Conservation (phyloP, 53 echinoderm and acorn worm species). For the Mesocentrotus franciscanus region DNA sequence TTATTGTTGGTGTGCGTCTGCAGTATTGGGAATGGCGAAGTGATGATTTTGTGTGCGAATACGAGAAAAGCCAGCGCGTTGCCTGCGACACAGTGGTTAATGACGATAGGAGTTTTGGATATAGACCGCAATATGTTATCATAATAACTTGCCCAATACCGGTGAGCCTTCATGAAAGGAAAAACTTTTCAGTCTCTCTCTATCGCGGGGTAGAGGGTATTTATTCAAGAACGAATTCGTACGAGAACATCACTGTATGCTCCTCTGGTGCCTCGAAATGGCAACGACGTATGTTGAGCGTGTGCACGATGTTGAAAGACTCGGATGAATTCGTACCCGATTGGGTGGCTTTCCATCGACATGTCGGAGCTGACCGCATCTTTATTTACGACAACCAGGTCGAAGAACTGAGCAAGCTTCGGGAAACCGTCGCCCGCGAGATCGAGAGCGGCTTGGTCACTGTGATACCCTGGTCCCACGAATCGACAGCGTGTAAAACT, state of each 20-base stretch:
- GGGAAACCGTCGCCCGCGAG: slow-evolving; percentile 64
- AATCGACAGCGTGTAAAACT: slow-evolving; percentile 71
- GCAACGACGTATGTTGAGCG: slow-evolving; percentile 68
- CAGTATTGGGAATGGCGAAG: slow-evolving; percentile 54
- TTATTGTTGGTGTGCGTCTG: slow-evolving; percentile 75
- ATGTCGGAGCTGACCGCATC: slow-evolving; percentile 81
- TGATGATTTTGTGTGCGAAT: slow-evolving; percentile 73
- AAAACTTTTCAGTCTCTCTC: slow-evolving; percentile 69
- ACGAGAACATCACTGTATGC: slow-evolving; percentile 79
- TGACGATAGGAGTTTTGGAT: slow-evolving; percentile 85
- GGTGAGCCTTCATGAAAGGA: neutral
- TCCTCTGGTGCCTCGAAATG: slow-evolving; percentile 47
- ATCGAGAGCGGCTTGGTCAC: slow-evolving; percentile 80
- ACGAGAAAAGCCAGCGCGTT: slow-evolving; percentile 58
- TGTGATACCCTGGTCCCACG: slow-evolving; percentile 84
- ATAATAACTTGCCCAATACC: slow-evolving; percentile 82
- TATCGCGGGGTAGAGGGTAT: slow-evolving; percentile 58
- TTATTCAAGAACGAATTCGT: slow-evolving; percentile 64
- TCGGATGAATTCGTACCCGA: slow-evolving; percentile 76
- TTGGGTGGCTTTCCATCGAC: slow-evolving; percentile 81
- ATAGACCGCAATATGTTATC: slow-evolving; percentile 79
- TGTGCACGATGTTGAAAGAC: slow-evolving; percentile 88
- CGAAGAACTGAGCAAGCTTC: slow-evolving; percentile 68
- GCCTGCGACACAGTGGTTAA: slow-evolving; percentile 71
- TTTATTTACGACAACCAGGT: slow-evolving; percentile 85